Evolutionary conservation across 2,888 invertebrate genomes (phyloP).

Genomic region (Nasonovia ribisnigri): DNA sequence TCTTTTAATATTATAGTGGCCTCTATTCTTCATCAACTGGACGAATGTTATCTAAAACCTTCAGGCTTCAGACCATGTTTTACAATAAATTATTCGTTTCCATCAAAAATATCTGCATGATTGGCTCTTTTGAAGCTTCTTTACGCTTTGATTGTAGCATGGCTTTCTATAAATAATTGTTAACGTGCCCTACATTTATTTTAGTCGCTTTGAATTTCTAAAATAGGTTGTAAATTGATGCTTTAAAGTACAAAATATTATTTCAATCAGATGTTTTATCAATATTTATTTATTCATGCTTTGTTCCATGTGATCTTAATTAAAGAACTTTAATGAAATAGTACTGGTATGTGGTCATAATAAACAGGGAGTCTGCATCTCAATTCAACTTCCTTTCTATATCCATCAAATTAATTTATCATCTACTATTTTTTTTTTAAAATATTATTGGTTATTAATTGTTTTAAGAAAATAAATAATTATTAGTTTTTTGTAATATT

Average conservation of each 20-base stretch:
- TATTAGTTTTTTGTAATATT: neutral
- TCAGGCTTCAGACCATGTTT: neutral
- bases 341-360: neutral
- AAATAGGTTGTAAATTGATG: neutral
- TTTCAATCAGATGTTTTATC: neutral
- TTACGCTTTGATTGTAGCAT: neutral
- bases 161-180: neutral
- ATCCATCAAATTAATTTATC: neutral
- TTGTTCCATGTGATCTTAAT: neutral
- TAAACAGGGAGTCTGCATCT: neutral
- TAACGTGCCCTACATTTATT: neutral
- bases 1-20: neutral
- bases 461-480: neutral
- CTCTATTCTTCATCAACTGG: neutral
- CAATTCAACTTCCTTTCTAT: neutral
- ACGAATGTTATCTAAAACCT: neutral
- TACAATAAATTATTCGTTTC: neutral
- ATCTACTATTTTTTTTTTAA: neutral
- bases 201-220: neutral
- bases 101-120: slow-evolving; percentile 8
- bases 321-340: neutral
- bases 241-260: neutral
- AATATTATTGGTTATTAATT: neutral
- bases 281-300: no score
- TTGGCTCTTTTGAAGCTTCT: neutral